These are phyloP conservation scores for Cheilosia grossa DNA, from an alignment of 2,888 invertebrate genomes.

Conservation along the genomic window DNA sequence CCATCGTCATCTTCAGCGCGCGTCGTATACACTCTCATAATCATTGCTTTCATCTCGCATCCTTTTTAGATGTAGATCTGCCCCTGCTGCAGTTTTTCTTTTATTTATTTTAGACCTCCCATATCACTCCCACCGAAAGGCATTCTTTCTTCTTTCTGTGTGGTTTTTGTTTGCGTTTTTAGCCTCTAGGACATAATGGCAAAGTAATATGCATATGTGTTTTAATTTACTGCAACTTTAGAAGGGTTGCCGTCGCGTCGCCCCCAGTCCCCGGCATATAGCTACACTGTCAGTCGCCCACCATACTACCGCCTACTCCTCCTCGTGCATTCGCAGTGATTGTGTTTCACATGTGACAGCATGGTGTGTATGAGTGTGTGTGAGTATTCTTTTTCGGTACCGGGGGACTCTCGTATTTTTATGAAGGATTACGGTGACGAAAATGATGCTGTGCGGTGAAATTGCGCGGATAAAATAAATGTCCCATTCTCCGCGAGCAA, in stretches of 20 bases:
- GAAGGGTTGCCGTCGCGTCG: conserved; percentile 55
- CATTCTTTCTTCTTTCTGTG: conserved; percentile 69
- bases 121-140: conserved; percentile 22
- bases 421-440: conserved; percentile 53
- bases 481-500: conserved; percentile 11
- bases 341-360: conserved; percentile 73
- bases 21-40: conserved; percentile 29
- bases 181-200: conserved; percentile 72
- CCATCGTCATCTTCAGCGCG: conserved; percentile 20
- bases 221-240: conserved; percentile 74
- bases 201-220: conserved; percentile 75
- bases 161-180: conserved; percentile 73
- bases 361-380: conserved; percentile 15
- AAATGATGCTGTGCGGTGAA: conserved; percentile 55
- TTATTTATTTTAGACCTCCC: conserved; percentile 35
- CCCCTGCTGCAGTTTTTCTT: conserved; percentile 6
- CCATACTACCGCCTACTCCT: background rate
- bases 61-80: conserved; percentile 45
- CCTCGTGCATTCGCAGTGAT: conserved; percentile 51
- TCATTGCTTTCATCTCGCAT: conserved; percentile 71
- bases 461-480: conserved; percentile 71
- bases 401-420: conserved; percentile 55
- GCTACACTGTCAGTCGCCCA: conserved; percentile 21
- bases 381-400: conserved; percentile 26
- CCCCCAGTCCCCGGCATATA: conserved; percentile 23